Conservation (phyloP, 2,113 vertebrate genomes). For the Saguinus imperator region DNA sequence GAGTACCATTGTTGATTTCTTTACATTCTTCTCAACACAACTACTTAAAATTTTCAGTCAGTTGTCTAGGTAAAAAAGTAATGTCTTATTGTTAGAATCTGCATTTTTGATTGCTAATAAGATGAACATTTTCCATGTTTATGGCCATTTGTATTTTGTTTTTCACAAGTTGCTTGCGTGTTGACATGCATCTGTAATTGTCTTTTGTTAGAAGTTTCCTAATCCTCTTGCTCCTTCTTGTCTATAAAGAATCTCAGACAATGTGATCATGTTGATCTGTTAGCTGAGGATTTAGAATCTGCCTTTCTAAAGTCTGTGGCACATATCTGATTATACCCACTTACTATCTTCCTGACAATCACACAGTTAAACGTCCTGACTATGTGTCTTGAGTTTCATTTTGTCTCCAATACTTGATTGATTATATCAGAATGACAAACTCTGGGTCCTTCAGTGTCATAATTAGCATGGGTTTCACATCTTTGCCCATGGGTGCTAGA, state of each 20-base stretch:
- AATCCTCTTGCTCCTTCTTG: neutral
- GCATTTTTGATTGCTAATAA: constrained; percentile 41
- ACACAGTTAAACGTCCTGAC: neutral
- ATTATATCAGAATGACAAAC: neutral
- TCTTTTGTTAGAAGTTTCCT: constrained; percentile 34
- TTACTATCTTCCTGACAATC: neutral
- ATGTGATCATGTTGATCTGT: neutral
- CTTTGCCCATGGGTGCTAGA: neutral
- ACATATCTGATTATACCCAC: neutral
- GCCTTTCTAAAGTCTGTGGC: neutral
- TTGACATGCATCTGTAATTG: constrained; percentile 26
- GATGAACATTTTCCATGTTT: constrained; percentile 29
- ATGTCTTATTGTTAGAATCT: constrained; percentile 29
- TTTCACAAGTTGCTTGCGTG: constrained; percentile 17
- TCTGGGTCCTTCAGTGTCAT: neutral
- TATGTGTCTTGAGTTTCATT: constrained; percentile 18
- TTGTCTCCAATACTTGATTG: neutral
- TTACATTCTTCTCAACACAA: constrained; percentile 20
- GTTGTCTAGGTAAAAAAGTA: constrained; percentile 40
- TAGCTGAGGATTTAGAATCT: neutral
- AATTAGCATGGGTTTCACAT: neutral
- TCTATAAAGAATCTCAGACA: constrained; percentile 33
- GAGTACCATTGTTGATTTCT: neutral
- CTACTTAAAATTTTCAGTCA: neutral
- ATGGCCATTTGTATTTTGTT: neutral